Evolutionary conservation across 2,888 invertebrate species (phyloP), one percentile per base, ranked within the genome.

Genomic region (Galerucella pusilla): DNA sequence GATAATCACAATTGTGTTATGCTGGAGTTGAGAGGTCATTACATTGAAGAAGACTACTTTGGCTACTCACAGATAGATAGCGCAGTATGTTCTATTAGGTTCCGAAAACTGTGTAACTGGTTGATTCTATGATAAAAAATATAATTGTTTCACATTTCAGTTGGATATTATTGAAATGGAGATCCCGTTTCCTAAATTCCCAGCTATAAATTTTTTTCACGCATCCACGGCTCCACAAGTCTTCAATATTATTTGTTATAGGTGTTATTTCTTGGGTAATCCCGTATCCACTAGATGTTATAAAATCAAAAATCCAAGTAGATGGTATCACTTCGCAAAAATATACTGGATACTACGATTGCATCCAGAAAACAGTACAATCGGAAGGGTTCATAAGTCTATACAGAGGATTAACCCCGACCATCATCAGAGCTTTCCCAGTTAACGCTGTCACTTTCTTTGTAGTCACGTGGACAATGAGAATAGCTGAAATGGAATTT

Each of bases 371-470:
- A 84, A 94, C 94, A 60, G 90, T 95, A 74, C 87, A 87, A 46
- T 81, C 88, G 1, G 95, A 96, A 80, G 97, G 97, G 0, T 89
- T 91, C 83, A 85, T 88, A 0, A 93, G 93, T 80, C 91, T 97
- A 85, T 90, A 92, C 66, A 89, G 93, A 25, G 97, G 97, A 0
- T 85, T 97, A 0, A 90, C 91, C 25, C 93, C 96, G 0, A 94
- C 97, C 1, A 87, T 96, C 59, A 84, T 96, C 65, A 91, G 98
- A 61, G 97, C 98, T 0, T 97, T 98, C 87, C 96, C 97, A 1
- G 94, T 95, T 77, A 98, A 98, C 86, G 98, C 97, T 0, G 96
- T 95, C 5, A 96, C 96, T 75, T 97, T 98, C 86, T 91, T 95
- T 49, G 95, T 95, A 0, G 96, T 97, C 71, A 92, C 93, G 35